phyloP scores from a whole-genome alignment of 2,888 invertebrate genomes.

The Cloeon dipterum region DNA sequence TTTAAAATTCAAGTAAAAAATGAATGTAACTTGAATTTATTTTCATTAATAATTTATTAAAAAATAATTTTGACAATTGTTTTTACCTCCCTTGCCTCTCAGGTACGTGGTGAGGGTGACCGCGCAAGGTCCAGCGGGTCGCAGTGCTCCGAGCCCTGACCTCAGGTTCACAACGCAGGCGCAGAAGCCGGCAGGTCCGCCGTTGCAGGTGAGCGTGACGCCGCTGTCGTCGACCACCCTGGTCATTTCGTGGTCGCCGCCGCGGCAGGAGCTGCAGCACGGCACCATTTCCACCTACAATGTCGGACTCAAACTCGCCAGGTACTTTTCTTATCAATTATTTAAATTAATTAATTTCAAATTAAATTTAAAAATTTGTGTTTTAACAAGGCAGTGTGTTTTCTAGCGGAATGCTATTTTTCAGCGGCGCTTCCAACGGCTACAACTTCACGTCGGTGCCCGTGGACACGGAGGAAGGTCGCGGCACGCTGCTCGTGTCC shows the following conservation, averaged over 20 bases:
- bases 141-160: constrained; percentile 39
- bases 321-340: too few relatives aligned
- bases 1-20: too few relatives aligned
- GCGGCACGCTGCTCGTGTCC: constrained; percentile 16
- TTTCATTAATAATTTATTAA: not conserved
- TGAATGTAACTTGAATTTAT: too few relatives aligned
- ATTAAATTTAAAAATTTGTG: too few relatives aligned
- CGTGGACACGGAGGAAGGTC: constrained; percentile 43
- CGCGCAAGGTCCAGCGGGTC: constrained; percentile 42
- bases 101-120: constrained; percentile 42
- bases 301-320: constrained; percentile 35
- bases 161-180: constrained; percentile 39
- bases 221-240: constrained; percentile 51
- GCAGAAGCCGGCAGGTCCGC: constrained; percentile 44
- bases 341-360: too few relatives aligned
- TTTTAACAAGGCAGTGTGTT: too few relatives aligned
- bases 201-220: constrained; percentile 37
- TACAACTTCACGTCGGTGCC: constrained; percentile 45
- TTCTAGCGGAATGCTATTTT: too few relatives aligned
- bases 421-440: constrained; percentile 8
- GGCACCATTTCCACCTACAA: constrained; percentile 56
- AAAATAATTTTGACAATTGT: not conserved
- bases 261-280: constrained; percentile 39
- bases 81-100: too few relatives aligned
- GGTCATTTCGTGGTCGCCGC: constrained; percentile 49